Conservation (phyloP, 2,888 invertebrate species). For the Agrochola litura region DNA sequence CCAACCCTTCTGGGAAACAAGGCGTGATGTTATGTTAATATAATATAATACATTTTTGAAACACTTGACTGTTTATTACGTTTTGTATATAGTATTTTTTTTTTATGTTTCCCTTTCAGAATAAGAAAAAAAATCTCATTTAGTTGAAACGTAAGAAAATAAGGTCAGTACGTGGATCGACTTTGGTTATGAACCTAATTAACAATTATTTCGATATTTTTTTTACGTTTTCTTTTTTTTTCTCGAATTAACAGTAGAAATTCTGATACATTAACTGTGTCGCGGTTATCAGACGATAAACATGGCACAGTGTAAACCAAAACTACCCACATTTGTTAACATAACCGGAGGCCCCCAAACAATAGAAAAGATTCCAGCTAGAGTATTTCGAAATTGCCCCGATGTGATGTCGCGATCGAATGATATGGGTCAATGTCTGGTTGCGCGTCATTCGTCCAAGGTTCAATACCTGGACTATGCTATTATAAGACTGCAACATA, state of each 20-base stretch:
- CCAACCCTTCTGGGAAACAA: too few species aligned
- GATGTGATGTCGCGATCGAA: constrained; percentile 52
- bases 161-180: too few species aligned
- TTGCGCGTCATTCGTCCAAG: constrained; percentile 64
- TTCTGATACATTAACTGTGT: constrained; percentile 2
- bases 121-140: too few species aligned
- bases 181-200: not conserved
- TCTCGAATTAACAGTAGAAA: not conserved
- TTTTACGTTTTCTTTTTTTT: not conserved
- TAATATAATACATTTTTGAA: too few species aligned
- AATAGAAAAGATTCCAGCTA: constrained; percentile 45
- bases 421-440: constrained; percentile 68
- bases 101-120: too few species aligned
- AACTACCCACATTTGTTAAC: constrained; percentile 39
- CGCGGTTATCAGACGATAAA: constrained; percentile 18
- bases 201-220: too few species aligned
- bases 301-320: not conserved
- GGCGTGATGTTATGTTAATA: too few species aligned
- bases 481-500: constrained; percentile 41
- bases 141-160: too few species aligned
- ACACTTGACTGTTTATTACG: too few species aligned
- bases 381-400: constrained; percentile 55
- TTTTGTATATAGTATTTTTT: too few species aligned
- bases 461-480: constrained; percentile 63
- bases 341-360: constrained; percentile 29